These are phyloP conservation scores for Trinorchestia longiramus DNA, from an alignment of 1,140 invertebrate species.

Conservation along the genomic window DNA sequence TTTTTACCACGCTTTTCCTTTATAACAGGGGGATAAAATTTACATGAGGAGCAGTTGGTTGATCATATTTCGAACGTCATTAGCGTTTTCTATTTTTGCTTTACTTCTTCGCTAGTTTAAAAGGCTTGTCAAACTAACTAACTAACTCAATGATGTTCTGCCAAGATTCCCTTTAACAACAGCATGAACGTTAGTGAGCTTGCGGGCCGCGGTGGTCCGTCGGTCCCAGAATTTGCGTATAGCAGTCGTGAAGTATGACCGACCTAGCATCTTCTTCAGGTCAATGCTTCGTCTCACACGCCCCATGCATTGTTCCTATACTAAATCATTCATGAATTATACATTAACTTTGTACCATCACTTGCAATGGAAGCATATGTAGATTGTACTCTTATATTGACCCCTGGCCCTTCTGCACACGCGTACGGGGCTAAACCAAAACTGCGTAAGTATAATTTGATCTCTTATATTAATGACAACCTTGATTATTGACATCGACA, in stretches of 20 bases:
- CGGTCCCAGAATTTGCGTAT: not conserved
- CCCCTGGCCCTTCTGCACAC: not conserved
- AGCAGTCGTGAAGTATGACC: not conserved
- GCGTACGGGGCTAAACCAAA: not conserved
- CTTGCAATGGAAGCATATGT: not conserved
- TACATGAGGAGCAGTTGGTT: not conserved
- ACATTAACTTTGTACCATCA: not conserved
- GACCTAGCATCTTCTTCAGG: not conserved
- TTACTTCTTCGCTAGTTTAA: not conserved
- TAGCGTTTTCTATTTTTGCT: not conserved
- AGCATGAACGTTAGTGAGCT: not conserved
- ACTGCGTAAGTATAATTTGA: not conserved
- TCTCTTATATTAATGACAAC: not conserved
- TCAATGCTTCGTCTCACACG: not conserved
- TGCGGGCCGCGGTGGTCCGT: too few relatives aligned
- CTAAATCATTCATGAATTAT: not conserved
- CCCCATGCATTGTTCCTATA: not conserved
- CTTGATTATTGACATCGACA: not conserved
- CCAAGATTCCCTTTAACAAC: not conserved
- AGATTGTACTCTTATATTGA: not conserved
- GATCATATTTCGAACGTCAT: not conserved
- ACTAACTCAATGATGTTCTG: not conserved
- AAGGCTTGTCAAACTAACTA: not conserved
- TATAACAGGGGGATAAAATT: not conserved
- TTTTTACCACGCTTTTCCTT: not conserved